phyloP scores from a whole-genome alignment of 2,888 invertebrate species.

The Stenichneumon culpator region DNA sequence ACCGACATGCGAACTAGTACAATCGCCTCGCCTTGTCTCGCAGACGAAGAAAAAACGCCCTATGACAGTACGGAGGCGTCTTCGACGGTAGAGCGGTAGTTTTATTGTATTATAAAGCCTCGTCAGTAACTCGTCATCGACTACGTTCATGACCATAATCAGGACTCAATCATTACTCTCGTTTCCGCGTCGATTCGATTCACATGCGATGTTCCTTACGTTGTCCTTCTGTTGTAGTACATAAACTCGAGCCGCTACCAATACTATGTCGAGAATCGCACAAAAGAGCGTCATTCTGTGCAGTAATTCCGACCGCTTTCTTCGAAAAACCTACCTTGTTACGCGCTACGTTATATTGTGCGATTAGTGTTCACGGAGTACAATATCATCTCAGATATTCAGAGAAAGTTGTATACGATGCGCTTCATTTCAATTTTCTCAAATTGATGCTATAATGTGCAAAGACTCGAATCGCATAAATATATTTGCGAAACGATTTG shows the following conservation, averaged over 20 bases:
- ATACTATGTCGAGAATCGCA: background rate
- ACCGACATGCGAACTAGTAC: background rate
- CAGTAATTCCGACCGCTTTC: background rate
- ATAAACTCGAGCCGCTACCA: background rate
- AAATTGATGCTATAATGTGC: background rate
- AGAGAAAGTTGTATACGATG: background rate
- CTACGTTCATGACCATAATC: background rate
- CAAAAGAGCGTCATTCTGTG: background rate
- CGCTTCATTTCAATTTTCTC: background rate
- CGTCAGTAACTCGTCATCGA: background rate
- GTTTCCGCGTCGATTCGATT: background rate
- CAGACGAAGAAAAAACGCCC: background rate
- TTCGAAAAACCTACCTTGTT: slow-evolving; percentile 3
- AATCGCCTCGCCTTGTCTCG: background rate
- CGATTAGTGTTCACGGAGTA: background rate
- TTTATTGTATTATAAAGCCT: background rate
- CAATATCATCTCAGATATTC: background rate
- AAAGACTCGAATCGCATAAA: background rate
- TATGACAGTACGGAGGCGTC: background rate
- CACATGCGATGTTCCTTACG: background rate
- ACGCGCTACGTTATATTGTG: background rate
- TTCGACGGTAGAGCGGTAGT: background rate
- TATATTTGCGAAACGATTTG: background rate
- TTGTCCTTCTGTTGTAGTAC: background rate
- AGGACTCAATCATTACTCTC: background rate